Conservation (phyloP, 2,888 invertebrate genomes). For the Cabera pusaria region DNA sequence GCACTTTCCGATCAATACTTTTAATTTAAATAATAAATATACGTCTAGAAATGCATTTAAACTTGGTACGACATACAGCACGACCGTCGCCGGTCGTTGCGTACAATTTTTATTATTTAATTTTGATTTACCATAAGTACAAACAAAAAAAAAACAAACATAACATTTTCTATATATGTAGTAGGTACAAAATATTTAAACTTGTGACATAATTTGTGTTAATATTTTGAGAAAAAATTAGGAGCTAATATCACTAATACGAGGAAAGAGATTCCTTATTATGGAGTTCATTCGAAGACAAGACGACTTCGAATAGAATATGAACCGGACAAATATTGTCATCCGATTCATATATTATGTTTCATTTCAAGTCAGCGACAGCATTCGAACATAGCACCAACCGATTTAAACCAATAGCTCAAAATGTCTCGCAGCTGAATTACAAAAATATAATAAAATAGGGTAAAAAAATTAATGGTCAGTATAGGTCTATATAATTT, state of each 20-base stretch:
- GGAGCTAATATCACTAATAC: slow-evolving; percentile 82
- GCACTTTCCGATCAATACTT: slow-evolving; percentile 67
- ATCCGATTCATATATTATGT: slow-evolving; percentile 72
- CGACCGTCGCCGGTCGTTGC: slow-evolving; percentile 49
- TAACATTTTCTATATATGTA: slow-evolving; percentile 75
- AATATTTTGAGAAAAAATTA: slow-evolving; percentile 75
- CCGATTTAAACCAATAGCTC: too few species aligned
- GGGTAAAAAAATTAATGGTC: too few species aligned
- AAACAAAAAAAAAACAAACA: slow-evolving; percentile 76
- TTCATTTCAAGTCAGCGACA: slow-evolving; percentile 77
- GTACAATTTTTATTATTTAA: slow-evolving; percentile 61
- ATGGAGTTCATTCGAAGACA: slow-evolving; percentile 56
- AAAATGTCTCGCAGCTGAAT: too few species aligned
- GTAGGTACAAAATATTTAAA: slow-evolving; percentile 64
- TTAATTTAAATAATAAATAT: slow-evolving; percentile 80
- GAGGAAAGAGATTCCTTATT: slow-evolving; percentile 78
- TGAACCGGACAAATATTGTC: slow-evolving; percentile 77
- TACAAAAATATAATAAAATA: too few species aligned
- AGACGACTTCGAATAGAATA: not conserved
- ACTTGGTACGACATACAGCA: slow-evolving; percentile 77
- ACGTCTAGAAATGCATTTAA: slow-evolving; percentile 80
- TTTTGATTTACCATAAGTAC: slow-evolving; percentile 65
- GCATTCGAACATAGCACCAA: slow-evolving; percentile 62
- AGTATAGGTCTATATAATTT: too few species aligned
- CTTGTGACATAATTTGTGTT: slow-evolving; percentile 81